Percentiles rank a stretch among this genome's conserved stretches.
phyloP scores from a whole-genome alignment of 2,888 invertebrate species.

The Conomelus anceps region DNA sequence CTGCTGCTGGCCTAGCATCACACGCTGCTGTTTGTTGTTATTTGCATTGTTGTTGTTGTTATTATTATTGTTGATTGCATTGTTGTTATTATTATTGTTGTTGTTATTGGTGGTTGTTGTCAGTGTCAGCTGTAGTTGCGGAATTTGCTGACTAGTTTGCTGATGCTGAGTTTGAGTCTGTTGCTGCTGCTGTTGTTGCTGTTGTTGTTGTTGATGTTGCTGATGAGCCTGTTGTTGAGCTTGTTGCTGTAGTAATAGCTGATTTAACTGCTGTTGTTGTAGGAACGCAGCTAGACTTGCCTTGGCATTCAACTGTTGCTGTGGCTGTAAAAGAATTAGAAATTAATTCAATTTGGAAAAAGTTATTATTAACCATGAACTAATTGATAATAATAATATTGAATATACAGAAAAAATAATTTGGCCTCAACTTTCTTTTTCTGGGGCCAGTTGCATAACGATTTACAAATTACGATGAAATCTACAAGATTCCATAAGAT shows the following conservation, averaged over 20 bases:
- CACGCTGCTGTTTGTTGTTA: constrained; percentile 24
- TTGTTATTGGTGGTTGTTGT: constrained; percentile 25
- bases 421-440: too few species aligned
- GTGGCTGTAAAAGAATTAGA: constrained; percentile 24
- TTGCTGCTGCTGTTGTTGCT: constrained; percentile 35
- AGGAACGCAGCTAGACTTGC: background rate
- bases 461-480: too few species aligned
- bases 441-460: too few species aligned
- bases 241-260: constrained; percentile 14
- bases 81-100: constrained; percentile 27
- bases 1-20: constrained; percentile 37
- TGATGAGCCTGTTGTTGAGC: constrained; percentile 13
- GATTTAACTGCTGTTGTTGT: constrained; percentile 22
- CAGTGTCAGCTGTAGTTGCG: constrained; percentile 24
- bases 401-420: too few species aligned
- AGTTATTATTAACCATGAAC: background rate
- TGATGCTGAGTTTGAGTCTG: constrained; percentile 37
- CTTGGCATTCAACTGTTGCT: constrained; percentile 43
- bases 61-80: constrained; percentile 29
- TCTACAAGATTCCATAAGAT: too few species aligned
- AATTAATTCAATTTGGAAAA: background rate
- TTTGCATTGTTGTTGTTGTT: constrained; percentile 28
- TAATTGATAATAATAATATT: too few species aligned
- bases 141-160: constrained; percentile 16
- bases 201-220: constrained; percentile 28